phyloP scores from a whole-genome alignment of 2,888 invertebrate species.

The Tridacna gigas region DNA sequence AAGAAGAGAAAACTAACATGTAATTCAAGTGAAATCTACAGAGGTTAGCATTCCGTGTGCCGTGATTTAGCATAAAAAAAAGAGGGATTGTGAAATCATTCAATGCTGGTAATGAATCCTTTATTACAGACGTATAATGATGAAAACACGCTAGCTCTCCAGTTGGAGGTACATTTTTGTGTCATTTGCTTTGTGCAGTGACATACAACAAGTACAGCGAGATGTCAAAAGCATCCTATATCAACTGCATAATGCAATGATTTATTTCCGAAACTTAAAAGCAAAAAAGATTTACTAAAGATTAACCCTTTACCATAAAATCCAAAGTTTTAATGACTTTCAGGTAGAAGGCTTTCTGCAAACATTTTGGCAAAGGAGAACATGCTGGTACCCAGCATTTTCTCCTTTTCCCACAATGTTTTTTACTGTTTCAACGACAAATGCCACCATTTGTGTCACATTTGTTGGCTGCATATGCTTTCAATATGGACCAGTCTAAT shows the following conservation, averaged over 20 bases:
- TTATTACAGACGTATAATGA: neutral
- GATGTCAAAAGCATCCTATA: neutral
- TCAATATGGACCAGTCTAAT: no score
- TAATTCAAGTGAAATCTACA: constrained; percentile 22
- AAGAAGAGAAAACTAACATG: neutral
- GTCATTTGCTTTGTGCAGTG: neutral
- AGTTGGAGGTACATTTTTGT: neutral
- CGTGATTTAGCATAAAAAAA: constrained; percentile 14
- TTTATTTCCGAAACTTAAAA: no score
- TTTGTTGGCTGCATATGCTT: no score
- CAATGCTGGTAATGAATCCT: neutral
- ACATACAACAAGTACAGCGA: neutral
- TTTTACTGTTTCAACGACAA: no score
- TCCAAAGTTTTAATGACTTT: no score
- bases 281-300: no score
- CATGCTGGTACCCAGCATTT: no score
- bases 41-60: constrained; percentile 28
- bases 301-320: no score
- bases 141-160: neutral
- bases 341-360: no score
- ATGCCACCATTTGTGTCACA: no score
- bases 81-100: neutral
- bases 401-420: no score
- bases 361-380: no score
- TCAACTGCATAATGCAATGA: neutral